phyloP scores from a whole-genome alignment of 2,113 vertebrate genomes.

The Natator depressus region DNA sequence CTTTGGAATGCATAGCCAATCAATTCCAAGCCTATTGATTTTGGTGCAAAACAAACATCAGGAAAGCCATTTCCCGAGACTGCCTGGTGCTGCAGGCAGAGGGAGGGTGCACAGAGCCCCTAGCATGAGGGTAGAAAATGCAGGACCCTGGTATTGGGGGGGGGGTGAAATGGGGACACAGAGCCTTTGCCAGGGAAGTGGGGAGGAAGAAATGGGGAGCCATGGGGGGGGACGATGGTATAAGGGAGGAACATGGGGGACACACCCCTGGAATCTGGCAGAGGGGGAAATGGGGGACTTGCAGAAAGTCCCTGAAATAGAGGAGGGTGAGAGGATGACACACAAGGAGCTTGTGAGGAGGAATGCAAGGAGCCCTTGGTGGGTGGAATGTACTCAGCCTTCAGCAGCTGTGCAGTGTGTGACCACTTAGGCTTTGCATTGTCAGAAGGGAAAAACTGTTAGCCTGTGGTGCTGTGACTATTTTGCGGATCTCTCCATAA shows the following conservation, averaged over 20 bases:
- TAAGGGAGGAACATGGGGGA: background rate
- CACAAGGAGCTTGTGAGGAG: background rate
- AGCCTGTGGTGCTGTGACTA: background rate
- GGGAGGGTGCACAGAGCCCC: background rate
- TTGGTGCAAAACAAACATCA: background rate
- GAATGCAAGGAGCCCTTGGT: background rate
- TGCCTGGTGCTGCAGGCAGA: background rate
- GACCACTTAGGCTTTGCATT: background rate
- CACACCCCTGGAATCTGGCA: fast-evolving
- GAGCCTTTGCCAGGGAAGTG: background rate
- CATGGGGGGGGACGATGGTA: background rate
- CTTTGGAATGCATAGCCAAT: background rate
- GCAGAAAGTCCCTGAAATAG: background rate
- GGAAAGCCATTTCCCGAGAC: background rate
- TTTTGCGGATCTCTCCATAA: background rate
- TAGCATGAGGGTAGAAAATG: background rate
- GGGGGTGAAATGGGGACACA: background rate
- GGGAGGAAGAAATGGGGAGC: background rate
- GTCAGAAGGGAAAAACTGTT: background rate
- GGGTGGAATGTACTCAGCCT: background rate
- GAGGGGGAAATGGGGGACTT: background rate
- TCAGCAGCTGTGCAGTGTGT: background rate
- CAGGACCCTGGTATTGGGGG: background rate
- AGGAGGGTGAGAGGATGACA: fast-evolving
- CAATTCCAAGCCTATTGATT: background rate